Percentiles rank a stretch among this genome's conserved stretches.
phyloP scores from a whole-genome alignment of 2,888 invertebrate genomes.

The Rhimphoctona megacephalus region DNA sequence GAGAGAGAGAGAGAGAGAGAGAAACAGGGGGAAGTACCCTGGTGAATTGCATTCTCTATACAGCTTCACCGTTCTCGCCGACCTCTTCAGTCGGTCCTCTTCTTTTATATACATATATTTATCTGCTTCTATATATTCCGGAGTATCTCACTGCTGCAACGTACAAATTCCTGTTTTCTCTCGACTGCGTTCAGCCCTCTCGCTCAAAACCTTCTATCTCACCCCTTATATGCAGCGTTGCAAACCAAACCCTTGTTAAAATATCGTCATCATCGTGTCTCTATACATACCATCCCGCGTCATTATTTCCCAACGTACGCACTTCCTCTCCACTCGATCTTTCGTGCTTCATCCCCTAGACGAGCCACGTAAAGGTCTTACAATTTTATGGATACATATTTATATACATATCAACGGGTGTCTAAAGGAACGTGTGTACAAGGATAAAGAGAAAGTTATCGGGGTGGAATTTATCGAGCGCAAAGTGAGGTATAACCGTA shows the following conservation, averaged over 20 bases:
- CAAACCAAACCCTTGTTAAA: conserved; percentile 36
- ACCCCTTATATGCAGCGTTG: conserved; percentile 43
- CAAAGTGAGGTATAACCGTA: conserved; percentile 44
- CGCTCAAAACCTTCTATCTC: conserved; percentile 33
- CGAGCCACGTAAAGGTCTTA: conserved; percentile 26
- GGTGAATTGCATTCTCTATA: conserved; percentile 63
- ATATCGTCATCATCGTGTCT: conserved; percentile 45
- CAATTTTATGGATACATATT: conserved; percentile 22
- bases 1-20: not conserved
- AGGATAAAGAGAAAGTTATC: conserved; percentile 29
- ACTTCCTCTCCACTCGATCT: conserved; percentile 22
- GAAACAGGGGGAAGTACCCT: conserved; percentile 6
- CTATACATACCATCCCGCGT: conserved; percentile 20
- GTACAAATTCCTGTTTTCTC: conserved; percentile 31
- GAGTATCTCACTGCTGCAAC: conserved; percentile 21
- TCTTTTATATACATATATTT: conserved; percentile 41
- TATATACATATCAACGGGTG: conserved; percentile 1
- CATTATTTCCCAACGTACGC: conserved; percentile 50
- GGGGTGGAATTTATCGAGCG: conserved; percentile 65
- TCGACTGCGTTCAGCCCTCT: conserved; percentile 10
- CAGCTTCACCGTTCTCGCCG: conserved; percentile 55
- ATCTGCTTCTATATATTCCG: not conserved
- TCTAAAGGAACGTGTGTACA: not conserved
- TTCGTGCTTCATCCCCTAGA: conserved; percentile 18
- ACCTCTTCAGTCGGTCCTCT: conserved; percentile 52